phyloP scores from a whole-genome alignment of 2,113 vertebrate species.

The Clarias batrachus region DNA sequence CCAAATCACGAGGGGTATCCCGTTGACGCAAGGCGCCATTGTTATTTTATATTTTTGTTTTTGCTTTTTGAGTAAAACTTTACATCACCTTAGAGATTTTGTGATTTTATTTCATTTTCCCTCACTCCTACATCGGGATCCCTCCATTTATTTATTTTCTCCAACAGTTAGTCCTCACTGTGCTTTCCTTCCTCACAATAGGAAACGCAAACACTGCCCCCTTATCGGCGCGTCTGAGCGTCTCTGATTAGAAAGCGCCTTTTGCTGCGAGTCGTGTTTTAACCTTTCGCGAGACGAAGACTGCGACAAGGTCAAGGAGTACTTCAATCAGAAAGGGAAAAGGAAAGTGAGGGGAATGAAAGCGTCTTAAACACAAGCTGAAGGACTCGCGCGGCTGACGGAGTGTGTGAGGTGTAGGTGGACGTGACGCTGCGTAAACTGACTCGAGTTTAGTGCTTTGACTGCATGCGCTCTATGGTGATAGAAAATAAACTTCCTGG shows the following conservation, averaged over 20 bases:
- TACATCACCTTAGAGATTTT: neutral
- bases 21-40: too few species aligned
- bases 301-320: neutral
- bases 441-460: neutral
- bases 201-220: neutral
- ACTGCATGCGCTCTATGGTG: neutral
- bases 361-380: neutral
- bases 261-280: neutral
- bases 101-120: neutral
- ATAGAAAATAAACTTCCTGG: conserved; percentile 10
- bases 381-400: neutral
- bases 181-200: neutral
- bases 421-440: neutral
- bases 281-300: neutral
- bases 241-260: neutral
- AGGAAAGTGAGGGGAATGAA: neutral
- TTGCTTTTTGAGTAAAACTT: neutral
- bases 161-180: neutral
- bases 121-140: neutral
- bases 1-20: too few species aligned
- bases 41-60: neutral
- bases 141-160: neutral
- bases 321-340: neutral
- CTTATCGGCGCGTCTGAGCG: neutral
- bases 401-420: neutral